Conservation (phyloP, 2,888 invertebrate species). For the Ochropleura leucogaster region DNA sequence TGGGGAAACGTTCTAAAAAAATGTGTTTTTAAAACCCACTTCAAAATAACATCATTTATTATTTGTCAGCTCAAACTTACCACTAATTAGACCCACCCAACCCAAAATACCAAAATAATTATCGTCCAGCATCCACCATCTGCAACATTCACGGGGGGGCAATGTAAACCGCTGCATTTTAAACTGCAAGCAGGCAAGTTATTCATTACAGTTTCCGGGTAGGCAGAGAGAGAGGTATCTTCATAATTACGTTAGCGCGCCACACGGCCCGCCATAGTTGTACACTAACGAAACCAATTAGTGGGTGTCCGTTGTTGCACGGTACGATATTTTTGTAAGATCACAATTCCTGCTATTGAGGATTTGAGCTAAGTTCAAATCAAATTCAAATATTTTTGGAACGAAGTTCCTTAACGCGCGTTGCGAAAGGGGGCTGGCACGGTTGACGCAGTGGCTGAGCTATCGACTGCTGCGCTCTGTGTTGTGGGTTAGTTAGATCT, state of each 20-base stretch:
- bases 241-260: conserved; percentile 79
- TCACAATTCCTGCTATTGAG: too few relatives aligned
- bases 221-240: conserved; percentile 67
- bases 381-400: too few relatives aligned
- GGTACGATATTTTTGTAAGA: conserved; percentile 61
- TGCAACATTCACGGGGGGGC: conserved; percentile 17
- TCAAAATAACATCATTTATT: too few relatives aligned
- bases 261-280: conserved; percentile 70
- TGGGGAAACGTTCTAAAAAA: too few relatives aligned
- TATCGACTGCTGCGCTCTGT: too few relatives aligned
- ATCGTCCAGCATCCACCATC: conserved; percentile 23
- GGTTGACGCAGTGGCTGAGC: too few relatives aligned
- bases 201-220: conserved; percentile 68
- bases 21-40: too few relatives aligned
- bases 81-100: conserved; percentile 18
- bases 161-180: conserved; percentile 67
- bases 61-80: not conserved
- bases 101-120: conserved; percentile 57
- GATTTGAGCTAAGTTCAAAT: too few relatives aligned
- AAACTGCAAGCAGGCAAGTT: conserved; percentile 72
- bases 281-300: conserved; percentile 86
- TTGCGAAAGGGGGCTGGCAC: too few relatives aligned
- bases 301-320: conserved; percentile 66
- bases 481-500: too few relatives aligned
- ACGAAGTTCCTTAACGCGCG: too few relatives aligned